Evolutionary conservation across 2,888 invertebrate species (phyloP).

Genomic region (Sminthurinus aureus): DNA sequence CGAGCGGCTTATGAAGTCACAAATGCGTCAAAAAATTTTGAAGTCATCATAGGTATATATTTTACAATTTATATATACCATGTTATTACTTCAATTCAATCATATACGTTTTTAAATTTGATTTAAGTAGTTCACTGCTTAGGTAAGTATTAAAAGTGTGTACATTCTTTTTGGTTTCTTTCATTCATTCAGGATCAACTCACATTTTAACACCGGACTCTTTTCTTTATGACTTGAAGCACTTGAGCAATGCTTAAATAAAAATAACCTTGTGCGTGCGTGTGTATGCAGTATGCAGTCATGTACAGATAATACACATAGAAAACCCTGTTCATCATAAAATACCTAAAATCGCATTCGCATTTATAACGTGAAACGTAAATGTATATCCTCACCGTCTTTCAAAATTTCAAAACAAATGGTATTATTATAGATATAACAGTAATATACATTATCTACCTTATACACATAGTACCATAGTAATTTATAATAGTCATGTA

Average conservation of each 20-base stretch:
- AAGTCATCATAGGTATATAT: conserved; percentile 84
- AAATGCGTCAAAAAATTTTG: conserved; percentile 95
- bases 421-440: not conserved
- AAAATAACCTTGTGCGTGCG: not conserved
- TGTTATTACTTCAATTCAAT: not conserved
- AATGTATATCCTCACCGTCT: not conserved
- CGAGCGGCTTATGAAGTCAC: conserved; percentile 98
- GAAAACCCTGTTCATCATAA: not conserved
- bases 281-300: not conserved
- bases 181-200: conserved; percentile 76
- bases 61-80: not conserved
- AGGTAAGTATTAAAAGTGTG: too few relatives aligned
- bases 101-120: not conserved
- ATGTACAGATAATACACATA: not conserved
- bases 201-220: conserved; percentile 95
- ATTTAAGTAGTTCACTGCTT: not conserved
- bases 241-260: conserved; percentile 67
- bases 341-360: not conserved
- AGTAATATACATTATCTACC: too few relatives aligned
- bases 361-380: not conserved
- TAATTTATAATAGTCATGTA: too few relatives aligned
- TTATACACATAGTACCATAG: too few relatives aligned
- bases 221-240: conserved; percentile 88
- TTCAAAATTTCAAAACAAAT: not conserved
- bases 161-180: not conserved